Conservation (phyloP, 2,797 vertebrate species). For the Characodon lateralis region DNA sequence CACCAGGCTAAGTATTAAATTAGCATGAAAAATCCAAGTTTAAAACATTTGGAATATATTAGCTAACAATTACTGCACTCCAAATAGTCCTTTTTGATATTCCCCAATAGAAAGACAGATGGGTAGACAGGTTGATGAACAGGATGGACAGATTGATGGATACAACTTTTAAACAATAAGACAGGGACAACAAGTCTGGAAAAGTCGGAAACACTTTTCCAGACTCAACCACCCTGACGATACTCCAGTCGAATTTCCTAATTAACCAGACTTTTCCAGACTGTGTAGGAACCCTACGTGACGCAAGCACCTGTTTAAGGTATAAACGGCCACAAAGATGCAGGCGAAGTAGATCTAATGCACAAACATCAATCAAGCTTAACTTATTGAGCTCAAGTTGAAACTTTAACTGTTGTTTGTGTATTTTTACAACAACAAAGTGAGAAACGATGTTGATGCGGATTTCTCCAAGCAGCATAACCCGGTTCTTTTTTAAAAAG, state of each 20-base stretch:
- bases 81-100: no score
- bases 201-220: neutral
- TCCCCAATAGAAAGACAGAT: no score
- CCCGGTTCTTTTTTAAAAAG: neutral
- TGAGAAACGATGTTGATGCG: neutral
- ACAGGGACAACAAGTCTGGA: no score
- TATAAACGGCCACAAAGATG: neutral
- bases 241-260: no score
- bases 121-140: no score
- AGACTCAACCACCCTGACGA: neutral
- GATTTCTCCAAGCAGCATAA: conserved; percentile 17
- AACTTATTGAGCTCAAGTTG: neutral
- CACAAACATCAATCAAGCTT: conserved; percentile 18
- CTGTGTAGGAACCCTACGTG: neutral
- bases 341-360: neutral
- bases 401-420: conserved; percentile 5
- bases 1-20: no score
- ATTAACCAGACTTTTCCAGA: neutral
- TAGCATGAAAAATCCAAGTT: no score
- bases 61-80: no score
- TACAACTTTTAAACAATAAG: no score
- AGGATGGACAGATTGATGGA: no score
- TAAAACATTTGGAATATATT: no score
- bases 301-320: neutral
- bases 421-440: conserved; percentile 14